A percentile compares a stretch with the other conserved stretches of the same genome.
Evolutionary conservation across 2,113 vertebrate genomes (phyloP).

Genomic region (Pomatorhinus ruficollis): DNA sequence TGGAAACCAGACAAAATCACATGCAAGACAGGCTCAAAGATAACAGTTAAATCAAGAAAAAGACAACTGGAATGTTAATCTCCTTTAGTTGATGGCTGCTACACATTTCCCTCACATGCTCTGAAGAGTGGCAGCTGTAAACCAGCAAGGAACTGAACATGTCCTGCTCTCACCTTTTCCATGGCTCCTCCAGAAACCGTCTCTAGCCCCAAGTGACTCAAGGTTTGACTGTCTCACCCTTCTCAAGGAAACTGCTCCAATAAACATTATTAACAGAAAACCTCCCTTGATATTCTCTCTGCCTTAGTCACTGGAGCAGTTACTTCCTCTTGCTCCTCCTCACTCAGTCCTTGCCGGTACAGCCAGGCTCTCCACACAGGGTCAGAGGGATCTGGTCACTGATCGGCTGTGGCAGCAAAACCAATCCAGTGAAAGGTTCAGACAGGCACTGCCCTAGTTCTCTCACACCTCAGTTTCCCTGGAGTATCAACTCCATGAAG

Average conservation of each 20-base stretch:
- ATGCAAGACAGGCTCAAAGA: neutral
- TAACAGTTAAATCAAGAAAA: neutral
- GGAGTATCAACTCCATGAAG: fast-evolving
- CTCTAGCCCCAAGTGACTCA: neutral
- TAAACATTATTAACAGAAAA: neutral
- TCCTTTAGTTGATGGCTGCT: neutral
- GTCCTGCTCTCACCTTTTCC: neutral
- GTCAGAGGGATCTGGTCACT: neutral
- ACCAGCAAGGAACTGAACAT: neutral
- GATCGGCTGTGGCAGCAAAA: neutral
- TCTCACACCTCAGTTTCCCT: neutral
- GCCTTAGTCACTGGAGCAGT: neutral
- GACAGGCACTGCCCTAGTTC: neutral
- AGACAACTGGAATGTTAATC: neutral
- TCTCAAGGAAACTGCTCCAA: neutral
- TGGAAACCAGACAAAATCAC: neutral
- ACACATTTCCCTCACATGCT: fast-evolving
- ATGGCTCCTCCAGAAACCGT: neutral
- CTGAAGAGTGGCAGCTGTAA: neutral
- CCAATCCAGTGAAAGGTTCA: neutral
- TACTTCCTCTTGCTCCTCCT: slow-evolving; percentile 38
- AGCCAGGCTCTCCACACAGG: neutral
- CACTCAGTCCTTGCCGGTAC: fast-evolving
- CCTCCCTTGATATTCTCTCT: neutral
- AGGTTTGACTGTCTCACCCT: neutral